These are phyloP conservation scores for Pemphredon lugubris DNA, from an alignment of 2,888 invertebrate species.

Conservation along the genomic window DNA sequence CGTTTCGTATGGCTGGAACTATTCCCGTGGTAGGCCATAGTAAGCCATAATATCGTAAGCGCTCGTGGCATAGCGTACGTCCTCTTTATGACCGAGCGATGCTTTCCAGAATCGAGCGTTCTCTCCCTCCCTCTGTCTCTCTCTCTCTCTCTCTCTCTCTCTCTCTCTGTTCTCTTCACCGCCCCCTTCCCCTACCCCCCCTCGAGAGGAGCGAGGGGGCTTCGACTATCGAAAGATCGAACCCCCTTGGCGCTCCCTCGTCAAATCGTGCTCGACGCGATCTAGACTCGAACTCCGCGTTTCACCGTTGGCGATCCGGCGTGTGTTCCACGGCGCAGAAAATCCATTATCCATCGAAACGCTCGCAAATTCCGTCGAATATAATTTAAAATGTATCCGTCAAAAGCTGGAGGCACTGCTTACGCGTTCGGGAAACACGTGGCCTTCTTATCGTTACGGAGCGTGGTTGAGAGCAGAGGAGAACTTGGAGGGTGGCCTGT, in stretches of 20 bases:
- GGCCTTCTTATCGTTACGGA: too few relatives aligned
- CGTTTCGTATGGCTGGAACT: conserved; percentile 49
- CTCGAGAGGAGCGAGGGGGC: too few relatives aligned
- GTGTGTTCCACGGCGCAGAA: too few relatives aligned
- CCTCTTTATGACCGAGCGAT: conserved; percentile 27
- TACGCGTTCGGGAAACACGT: too few relatives aligned
- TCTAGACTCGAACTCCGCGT: conserved; percentile 16
- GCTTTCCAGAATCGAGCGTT: conserved; percentile 26
- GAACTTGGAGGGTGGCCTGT: too few relatives aligned
- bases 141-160: background rate
- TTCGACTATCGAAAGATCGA: conserved; percentile 30
- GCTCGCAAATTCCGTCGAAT: too few relatives aligned
- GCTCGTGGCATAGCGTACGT: conserved; percentile 33
- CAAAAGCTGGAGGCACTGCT: too few relatives aligned
- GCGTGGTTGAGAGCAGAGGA: too few relatives aligned
- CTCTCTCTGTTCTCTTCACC: background rate
- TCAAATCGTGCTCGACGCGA: conserved; percentile 16
- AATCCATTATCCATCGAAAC: too few relatives aligned
- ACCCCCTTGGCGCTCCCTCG: background rate
- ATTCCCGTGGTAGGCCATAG: conserved; percentile 42
- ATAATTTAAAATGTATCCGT: too few relatives aligned
- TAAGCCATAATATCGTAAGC: conserved; percentile 41
- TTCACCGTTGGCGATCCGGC: background rate
- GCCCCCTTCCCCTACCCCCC: too few relatives aligned
- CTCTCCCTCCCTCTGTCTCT: background rate